Evolutionary conservation across 1,140 invertebrate genomes (phyloP), one percentile per base, ranked within the genome.

Genomic region (Lepidurus arcticus): DNA sequence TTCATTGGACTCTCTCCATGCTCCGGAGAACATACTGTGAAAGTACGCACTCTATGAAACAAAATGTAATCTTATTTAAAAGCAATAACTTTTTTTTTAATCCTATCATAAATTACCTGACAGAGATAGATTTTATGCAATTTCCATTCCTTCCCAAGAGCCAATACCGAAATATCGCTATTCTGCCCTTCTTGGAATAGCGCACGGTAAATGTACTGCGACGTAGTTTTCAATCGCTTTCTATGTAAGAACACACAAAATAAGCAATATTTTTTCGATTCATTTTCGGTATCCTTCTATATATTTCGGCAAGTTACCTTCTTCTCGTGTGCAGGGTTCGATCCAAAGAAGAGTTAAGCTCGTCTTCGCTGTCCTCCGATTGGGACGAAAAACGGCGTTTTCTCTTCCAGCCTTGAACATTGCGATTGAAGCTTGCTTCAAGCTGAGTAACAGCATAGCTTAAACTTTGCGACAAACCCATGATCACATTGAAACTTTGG

Each of bases 11-110:
- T 94, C 93, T 82, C 88, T 88, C 93, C 93, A 94, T 11, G 90
- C 89, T 7, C 92, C 92, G 82, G 89, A 92, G 85, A 94, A 94
- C 93, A 94, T 94, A 83, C 91, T 93, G 13, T 88, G 42, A 74
- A 81, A 80, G 74, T 76, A 78, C 13, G 78, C 26, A 16, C 79
- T 80, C 43, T 76, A 42, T 16, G 42, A 26, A 79, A 44, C 16
- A 53, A 73, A 26, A 21, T 45, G n/a, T 44, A 34, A 53, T 26
- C 24, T 73, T 65, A 78, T 42, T 76, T 53, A 44, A 43, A 73
- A 74, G 73, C 78, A 77, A 78, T 73, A 75, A 45, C 9, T 26
- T 47, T 44, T 45, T 42, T 75, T 34, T 13, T 42, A 8, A 26
- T 47, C 73, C 26, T 34, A 42, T 43, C 5, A 75, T 0, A 34